Conservation (phyloP, 2,113 vertebrate species). For the Tamias sibiricus region DNA sequence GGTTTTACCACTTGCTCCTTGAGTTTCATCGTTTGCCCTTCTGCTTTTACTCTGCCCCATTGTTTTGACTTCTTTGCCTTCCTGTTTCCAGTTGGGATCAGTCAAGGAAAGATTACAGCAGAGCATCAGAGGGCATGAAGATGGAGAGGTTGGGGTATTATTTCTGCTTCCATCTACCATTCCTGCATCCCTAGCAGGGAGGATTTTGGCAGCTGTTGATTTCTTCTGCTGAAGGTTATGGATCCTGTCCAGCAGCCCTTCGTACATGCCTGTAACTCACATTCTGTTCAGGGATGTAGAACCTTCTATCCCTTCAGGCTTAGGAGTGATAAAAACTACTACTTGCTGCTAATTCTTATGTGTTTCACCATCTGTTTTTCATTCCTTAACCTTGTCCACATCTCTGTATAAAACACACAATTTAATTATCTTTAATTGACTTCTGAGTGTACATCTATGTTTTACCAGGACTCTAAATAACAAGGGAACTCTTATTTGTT, state of each 20-base stretch:
- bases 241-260: neutral
- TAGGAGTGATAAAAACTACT: neutral
- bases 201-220: neutral
- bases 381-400: neutral
- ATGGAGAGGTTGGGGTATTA: neutral
- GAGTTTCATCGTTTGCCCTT: neutral
- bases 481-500: neutral
- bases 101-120: neutral
- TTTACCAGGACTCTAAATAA: neutral
- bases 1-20: neutral
- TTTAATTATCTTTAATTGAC: constrained; percentile 53
- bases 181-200: neutral
- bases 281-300: neutral
- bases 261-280: neutral
- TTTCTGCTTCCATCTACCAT: neutral
- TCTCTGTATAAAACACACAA: neutral
- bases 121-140: neutral
- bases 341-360: neutral
- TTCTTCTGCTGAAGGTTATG: neutral
- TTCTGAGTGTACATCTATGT: constrained; percentile 7
- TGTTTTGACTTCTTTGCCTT: neutral
- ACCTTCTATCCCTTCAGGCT: neutral
- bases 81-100: neutral
- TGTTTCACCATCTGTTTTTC: neutral
- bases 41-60: neutral